Conservation (phyloP, 2,888 invertebrate genomes). For the Augochlorella aurata region DNA sequence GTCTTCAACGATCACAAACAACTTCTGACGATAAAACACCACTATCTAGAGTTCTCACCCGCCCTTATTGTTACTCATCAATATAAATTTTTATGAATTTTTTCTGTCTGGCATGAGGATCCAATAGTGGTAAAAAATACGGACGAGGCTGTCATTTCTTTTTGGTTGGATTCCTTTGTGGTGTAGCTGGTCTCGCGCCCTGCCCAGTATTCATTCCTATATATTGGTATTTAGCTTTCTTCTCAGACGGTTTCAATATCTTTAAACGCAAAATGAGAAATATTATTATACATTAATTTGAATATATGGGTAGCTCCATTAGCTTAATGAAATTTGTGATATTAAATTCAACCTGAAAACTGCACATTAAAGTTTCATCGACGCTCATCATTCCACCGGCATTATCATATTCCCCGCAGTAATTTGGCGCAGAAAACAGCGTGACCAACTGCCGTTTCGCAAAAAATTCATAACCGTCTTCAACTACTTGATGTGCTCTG, state of each 20-base stretch:
- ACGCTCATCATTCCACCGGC: conserved; percentile 99
- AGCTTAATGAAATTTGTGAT: neutral
- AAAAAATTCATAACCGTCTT: conserved; percentile 99
- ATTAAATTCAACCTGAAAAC: conserved; percentile 91
- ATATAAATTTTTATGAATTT: conserved; percentile 24
- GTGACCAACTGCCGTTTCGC: conserved; percentile 99
- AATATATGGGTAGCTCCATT: neutral
- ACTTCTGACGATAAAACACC: conserved; percentile 36
- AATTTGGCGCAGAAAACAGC: conserved; percentile 98
- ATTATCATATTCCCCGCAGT: conserved; percentile 99
- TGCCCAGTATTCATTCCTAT: conserved; percentile 89
- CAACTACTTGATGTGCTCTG: conserved; percentile 97
- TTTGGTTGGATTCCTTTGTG: conserved; percentile 87
- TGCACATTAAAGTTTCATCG: conserved; percentile 99
- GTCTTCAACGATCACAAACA: conserved; percentile 47
- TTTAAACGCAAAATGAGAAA: conserved; percentile 78
- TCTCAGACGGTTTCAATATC: conserved; percentile 99
- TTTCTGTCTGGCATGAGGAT: conserved; percentile 41
- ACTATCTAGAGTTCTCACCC: conserved; percentile 31
- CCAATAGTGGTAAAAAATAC: conserved; percentile 75
- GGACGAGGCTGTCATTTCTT: conserved; percentile 85
- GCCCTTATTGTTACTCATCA: conserved; percentile 23
- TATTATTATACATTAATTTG: conserved; percentile 77
- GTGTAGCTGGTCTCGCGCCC: conserved; percentile 89
- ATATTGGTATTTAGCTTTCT: conserved; percentile 99